Percentiles rank a stretch among this genome's conserved stretches.
Conservation (phyloP, 2,797 vertebrate genomes). For the Phrynocephalus guinanensis region DNA sequence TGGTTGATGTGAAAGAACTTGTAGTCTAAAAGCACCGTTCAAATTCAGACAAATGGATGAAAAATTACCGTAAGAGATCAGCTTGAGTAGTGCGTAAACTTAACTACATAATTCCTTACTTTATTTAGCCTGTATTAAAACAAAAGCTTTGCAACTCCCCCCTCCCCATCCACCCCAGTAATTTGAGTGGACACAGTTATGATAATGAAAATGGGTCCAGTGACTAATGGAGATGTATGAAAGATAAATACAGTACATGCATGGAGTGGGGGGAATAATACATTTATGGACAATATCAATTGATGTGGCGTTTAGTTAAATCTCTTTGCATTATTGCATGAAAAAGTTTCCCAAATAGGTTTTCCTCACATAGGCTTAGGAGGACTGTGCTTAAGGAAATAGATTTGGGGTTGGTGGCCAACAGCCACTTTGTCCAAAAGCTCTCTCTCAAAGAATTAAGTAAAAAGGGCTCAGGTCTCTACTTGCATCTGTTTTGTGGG, state of each 20-base stretch:
- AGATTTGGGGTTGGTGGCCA: neutral
- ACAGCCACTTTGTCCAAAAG: neutral
- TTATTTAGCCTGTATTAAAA: constrained; percentile 8
- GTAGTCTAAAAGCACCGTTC: neutral
- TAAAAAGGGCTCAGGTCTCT: neutral
- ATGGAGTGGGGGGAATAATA: neutral
- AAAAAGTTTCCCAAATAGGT: neutral
- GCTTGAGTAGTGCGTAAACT: neutral
- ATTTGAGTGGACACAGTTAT: neutral
- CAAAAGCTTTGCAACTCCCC: neutral
- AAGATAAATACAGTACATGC: neutral
- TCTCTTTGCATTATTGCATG: neutral
- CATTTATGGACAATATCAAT: neutral
- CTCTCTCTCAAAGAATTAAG: neutral
- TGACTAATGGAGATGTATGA: neutral
- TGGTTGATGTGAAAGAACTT: neutral
- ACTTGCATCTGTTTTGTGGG: neutral
- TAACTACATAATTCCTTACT: neutral
- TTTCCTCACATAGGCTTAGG: too few relatives aligned
- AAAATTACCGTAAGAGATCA: neutral
- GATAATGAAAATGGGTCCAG: neutral
- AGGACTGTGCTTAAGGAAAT: too few relatives aligned
- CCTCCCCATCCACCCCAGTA: neutral
- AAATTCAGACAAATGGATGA: neutral
- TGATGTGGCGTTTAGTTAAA: neutral